These are phyloP conservation scores for Saccopteryx leptura DNA, from an alignment of 2,113 vertebrate genomes.

Conservation along the genomic window DNA sequence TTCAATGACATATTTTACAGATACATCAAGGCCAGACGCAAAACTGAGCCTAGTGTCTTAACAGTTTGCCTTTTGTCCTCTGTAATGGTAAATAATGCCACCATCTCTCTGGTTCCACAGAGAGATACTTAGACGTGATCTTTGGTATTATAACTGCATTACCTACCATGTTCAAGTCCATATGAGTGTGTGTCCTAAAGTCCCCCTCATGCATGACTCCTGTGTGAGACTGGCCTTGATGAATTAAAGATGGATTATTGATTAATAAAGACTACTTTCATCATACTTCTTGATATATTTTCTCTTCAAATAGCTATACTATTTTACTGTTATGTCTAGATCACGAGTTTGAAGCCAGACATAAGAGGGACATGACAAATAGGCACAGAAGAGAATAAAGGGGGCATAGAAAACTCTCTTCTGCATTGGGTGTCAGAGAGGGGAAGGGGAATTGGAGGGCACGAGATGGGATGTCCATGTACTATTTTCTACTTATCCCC, in stretches of 20 bases:
- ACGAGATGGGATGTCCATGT: fast-evolving
- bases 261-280: not conserved
- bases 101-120: not conserved
- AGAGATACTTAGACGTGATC: not conserved
- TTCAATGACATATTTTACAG: not conserved
- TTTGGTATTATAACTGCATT: not conserved
- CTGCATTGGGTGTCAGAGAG: not conserved
- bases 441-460: not conserved
- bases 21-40: not conserved
- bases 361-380: not conserved
- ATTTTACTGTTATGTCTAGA: not conserved
- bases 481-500: not conserved
- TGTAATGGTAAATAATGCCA: not conserved
- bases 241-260: not conserved
- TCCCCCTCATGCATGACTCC: not conserved
- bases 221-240: not conserved
- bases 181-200: not conserved
- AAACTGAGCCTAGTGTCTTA: not conserved
- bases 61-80: not conserved
- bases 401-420: not conserved
- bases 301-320: not conserved
- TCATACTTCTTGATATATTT: not conserved
- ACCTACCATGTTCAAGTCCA: no score
- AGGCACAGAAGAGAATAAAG: not conserved
- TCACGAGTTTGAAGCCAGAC: not conserved